Conservation (phyloP, 1,140 invertebrate species). For the Tetramorium simillimum region DNA sequence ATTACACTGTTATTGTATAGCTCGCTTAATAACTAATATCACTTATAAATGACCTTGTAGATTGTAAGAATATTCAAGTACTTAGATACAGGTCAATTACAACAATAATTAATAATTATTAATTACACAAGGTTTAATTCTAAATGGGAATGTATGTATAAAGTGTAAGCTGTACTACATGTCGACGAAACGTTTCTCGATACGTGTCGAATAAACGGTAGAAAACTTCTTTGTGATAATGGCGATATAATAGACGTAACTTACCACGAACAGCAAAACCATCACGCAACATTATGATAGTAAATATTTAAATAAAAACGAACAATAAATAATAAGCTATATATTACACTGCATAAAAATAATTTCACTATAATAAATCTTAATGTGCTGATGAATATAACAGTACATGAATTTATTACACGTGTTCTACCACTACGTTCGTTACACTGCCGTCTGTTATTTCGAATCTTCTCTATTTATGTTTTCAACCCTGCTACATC, state of each 20-base stretch:
- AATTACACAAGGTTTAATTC: not conserved
- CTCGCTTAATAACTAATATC: constrained; percentile 26
- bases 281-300: constrained; percentile 58
- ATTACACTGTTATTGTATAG: constrained; percentile 72
- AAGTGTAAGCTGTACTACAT: not conserved
- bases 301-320: constrained; percentile 38
- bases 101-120: constrained; percentile 11
- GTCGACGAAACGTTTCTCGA: not conserved
- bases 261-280: constrained; percentile 64
- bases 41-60: constrained; percentile 68
- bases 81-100: constrained; percentile 19
- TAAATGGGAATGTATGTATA: not conserved
- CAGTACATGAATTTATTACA: constrained; percentile 54
- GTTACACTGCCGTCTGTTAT: constrained; percentile 74
- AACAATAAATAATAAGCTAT: constrained; percentile 66
- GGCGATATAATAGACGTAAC: not conserved
- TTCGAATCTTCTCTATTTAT: constrained; percentile 79
- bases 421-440: constrained; percentile 64
- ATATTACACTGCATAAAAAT: constrained; percentile 50
- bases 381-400: constrained; percentile 26
- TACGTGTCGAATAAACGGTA: not conserved
- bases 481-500: constrained; percentile 73
- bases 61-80: constrained; percentile 22
- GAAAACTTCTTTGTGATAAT: not conserved
- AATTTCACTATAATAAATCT: constrained; percentile 23